phyloP scores from a whole-genome alignment of 2,113 vertebrate species.

The Kryptolebias marmoratus region DNA sequence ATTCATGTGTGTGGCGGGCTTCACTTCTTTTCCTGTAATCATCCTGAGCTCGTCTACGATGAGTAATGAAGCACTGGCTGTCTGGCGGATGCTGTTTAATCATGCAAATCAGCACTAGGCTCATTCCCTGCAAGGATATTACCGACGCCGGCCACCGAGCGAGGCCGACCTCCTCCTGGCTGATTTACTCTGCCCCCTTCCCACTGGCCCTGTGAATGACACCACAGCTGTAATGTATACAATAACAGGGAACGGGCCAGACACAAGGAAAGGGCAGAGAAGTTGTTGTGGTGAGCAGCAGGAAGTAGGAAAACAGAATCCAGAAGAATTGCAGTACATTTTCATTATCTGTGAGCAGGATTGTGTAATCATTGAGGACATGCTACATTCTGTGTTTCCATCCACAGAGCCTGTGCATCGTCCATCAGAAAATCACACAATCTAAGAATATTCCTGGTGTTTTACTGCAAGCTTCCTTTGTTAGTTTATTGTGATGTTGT shows the following conservation, averaged over 20 bases:
- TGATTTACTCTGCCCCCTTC: constrained; percentile 49
- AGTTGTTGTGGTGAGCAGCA: background rate
- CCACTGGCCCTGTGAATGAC: constrained; percentile 24
- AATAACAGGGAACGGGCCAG: constrained; percentile 21
- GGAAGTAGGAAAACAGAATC: background rate
- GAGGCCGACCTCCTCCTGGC: constrained; percentile 40
- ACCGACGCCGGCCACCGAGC: constrained; percentile 35
- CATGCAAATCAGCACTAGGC: constrained; percentile 68
- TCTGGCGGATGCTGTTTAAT: constrained; percentile 64
- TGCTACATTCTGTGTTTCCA: background rate
- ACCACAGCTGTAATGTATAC: constrained; percentile 14
- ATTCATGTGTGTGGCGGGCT: constrained; percentile 7
- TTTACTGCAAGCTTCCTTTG: too few species aligned
- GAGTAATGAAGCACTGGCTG: constrained; percentile 55
- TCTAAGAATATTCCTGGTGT: too few species aligned
- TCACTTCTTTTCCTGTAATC: constrained; percentile 49
- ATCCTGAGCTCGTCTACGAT: constrained; percentile 33
- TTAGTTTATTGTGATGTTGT: too few species aligned
- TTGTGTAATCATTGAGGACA: too few species aligned
- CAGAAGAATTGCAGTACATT: background rate
- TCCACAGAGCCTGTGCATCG: too few species aligned
- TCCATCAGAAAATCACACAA: too few species aligned
- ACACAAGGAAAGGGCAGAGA: background rate
- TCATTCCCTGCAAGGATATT: constrained; percentile 45
- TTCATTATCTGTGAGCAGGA: background rate